A percentile compares a stretch with the other conserved stretches of the same genome.
phyloP scores from a whole-genome alignment of 2,797 vertebrate genomes.

The Liparis tanakae region DNA sequence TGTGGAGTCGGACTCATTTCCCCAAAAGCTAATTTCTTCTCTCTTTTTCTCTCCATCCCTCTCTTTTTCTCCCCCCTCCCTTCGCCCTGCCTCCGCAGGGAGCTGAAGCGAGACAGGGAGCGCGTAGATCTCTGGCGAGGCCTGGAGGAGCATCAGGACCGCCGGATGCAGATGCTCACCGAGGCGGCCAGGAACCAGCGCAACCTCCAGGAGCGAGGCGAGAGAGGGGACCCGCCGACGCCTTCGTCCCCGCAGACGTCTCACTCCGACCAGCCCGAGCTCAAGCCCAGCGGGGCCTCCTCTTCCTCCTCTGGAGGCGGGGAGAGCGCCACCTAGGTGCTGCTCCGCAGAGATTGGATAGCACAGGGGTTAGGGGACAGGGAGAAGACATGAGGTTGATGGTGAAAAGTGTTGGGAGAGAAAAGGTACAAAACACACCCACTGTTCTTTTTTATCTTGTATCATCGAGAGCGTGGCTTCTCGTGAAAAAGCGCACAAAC shows the following conservation, averaged over 20 bases:
- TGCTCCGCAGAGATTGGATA: constrained; percentile 31
- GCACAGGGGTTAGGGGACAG: constrained; percentile 47
- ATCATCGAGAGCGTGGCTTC: constrained; percentile 56
- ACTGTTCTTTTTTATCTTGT: constrained; percentile 48
- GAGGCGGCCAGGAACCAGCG: constrained; percentile 88
- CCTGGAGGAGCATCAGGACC: constrained; percentile 89
- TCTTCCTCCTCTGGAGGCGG: constrained; percentile 62
- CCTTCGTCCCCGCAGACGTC: constrained; percentile 67
- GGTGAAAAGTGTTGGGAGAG: constrained; percentile 65
- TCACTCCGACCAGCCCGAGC: constrained; percentile 69
- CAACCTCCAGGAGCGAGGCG: constrained; percentile 85
- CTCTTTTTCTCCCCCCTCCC: no score
- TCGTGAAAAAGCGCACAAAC: constrained; percentile 43
- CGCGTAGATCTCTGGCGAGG: constrained; percentile 89
- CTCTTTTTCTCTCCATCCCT: background rate
- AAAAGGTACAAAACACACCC: constrained; percentile 57
- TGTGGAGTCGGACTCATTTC: background rate
- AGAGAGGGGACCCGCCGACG: constrained; percentile 67
- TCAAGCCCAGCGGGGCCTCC: constrained; percentile 68
- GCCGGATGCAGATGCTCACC: constrained; percentile 87
- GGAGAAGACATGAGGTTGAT: constrained; percentile 50
- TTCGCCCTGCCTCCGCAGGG: constrained; percentile 71
- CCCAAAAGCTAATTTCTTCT: background rate
- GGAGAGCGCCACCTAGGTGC: constrained; percentile 75
- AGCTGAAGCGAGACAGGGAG: constrained; percentile 89